phyloP scores from a whole-genome alignment of 2,888 invertebrate genomes.

The Adelphocoris suturalis region DNA sequence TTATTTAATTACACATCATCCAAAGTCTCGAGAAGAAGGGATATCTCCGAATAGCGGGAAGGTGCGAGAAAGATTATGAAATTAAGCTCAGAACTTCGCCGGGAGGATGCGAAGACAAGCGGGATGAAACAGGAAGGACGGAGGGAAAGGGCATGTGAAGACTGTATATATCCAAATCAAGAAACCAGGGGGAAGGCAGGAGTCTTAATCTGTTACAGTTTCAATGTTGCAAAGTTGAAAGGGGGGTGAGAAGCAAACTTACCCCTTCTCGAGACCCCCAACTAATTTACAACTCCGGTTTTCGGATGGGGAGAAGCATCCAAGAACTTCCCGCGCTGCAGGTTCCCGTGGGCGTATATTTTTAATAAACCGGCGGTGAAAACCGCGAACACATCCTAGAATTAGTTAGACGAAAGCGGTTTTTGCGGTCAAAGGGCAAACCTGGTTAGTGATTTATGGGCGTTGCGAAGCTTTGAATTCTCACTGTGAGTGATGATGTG shows the following conservation, averaged over 20 bases:
- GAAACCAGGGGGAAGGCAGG: background rate
- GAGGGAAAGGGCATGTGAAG: slow-evolving; percentile 27
- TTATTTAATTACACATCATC: slow-evolving; percentile 14
- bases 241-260: background rate
- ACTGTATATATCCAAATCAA: slow-evolving; percentile 31
- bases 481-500: slow-evolving; percentile 1
- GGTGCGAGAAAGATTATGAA: slow-evolving; percentile 18
- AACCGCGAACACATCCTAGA: slow-evolving; percentile 54
- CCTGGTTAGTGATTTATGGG: background rate
- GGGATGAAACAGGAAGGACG: background rate
- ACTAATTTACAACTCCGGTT: slow-evolving; percentile 45
- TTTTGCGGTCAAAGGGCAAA: slow-evolving; percentile 18
- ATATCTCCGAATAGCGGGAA: background rate
- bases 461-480: background rate
- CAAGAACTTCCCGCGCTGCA: background rate
- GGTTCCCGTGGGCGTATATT: slow-evolving; percentile 24
- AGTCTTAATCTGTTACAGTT: slow-evolving; percentile 50
- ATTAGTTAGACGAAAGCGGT: slow-evolving; percentile 41
- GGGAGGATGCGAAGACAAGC: background rate
- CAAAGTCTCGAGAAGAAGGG: background rate
- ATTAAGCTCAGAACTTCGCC: slow-evolving; percentile 15
- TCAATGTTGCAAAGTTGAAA: slow-evolving; percentile 14
- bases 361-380: slow-evolving; percentile 25
- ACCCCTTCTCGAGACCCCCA: background rate
- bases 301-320: background rate